phyloP scores from a whole-genome alignment of 1,140 invertebrate genomes.

The Cydia amplana region DNA sequence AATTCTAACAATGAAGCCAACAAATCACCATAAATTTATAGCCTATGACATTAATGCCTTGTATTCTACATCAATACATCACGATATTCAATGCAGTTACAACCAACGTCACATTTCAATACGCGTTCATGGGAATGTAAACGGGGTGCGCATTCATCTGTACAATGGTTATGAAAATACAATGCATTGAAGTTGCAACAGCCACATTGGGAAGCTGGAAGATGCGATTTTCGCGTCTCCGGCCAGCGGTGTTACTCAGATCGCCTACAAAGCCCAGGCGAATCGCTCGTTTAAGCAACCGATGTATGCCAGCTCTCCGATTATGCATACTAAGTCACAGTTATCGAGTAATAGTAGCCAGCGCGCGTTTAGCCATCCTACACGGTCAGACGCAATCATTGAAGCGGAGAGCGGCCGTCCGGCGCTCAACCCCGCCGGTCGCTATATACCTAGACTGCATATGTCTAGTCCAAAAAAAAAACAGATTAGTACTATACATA shows the following conservation, averaged over 20 bases:
- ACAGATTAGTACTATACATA: too few relatives aligned
- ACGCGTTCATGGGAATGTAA: slow-evolving; percentile 22
- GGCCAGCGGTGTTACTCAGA: neutral
- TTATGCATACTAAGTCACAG: neutral
- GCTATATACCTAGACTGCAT: neutral
- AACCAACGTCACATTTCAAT: slow-evolving; percentile 18
- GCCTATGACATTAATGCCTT: neutral
- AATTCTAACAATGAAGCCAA: slow-evolving; percentile 13
- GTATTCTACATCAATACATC: slow-evolving; percentile 10
- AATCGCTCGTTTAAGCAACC: neutral
- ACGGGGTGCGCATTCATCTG: slow-evolving; percentile 16
- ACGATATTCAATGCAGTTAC: slow-evolving; percentile 7
- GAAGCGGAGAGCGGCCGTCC: neutral
- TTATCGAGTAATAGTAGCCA: neutral
- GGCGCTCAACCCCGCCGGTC: neutral
- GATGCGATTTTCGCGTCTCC: slow-evolving; percentile 16
- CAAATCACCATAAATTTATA: slow-evolving; percentile 7
- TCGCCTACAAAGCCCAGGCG: neutral
- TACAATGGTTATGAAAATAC: slow-evolving; percentile 24
- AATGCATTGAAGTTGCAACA: slow-evolving; percentile 22
- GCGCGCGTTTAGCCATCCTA: neutral
- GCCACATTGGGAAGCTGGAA: neutral
- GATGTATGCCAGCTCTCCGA: neutral
- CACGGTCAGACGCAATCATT: slow-evolving; percentile 2
- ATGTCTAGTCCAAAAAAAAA: neutral